Percentiles rank a stretch among this genome's conserved stretches.
Conservation (phyloP, 2,797 vertebrate genomes). For the Microctenopoma stevenorrisi region DNA sequence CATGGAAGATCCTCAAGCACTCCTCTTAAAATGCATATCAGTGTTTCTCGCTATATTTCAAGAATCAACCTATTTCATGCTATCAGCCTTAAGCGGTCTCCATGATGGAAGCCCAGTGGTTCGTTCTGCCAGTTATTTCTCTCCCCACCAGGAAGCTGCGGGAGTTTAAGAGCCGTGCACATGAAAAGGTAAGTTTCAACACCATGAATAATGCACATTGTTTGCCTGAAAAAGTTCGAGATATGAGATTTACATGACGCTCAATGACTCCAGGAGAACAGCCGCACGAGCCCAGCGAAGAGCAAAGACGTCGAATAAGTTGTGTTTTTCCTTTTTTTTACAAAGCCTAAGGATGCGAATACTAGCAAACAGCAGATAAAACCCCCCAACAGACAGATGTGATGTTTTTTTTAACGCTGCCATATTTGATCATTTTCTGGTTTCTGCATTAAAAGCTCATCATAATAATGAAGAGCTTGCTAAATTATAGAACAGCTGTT, state of each 20-base stretch:
- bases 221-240: conserved; percentile 53
- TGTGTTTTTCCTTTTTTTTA: conserved; percentile 11
- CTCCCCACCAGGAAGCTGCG: conserved; percentile 44
- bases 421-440: conserved; percentile 52
- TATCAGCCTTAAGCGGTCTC: conserved; percentile 68
- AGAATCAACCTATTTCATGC: conserved; percentile 60
- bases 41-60: conserved; percentile 55
- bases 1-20: conserved; percentile 50
- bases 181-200: conserved; percentile 71
- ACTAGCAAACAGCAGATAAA: conserved; percentile 34
- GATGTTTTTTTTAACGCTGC: conserved; percentile 16
- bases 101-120: conserved; percentile 57
- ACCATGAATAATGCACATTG: conserved; percentile 79
- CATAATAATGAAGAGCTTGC: conserved; percentile 50
- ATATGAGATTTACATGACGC: conserved; percentile 55
- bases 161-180: conserved; percentile 58
- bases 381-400: conserved; percentile 11
- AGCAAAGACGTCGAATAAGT: conserved; percentile 25
- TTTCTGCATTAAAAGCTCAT: conserved; percentile 51
- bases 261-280: conserved; percentile 61
- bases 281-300: conserved; percentile 37
- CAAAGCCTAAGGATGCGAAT: conserved; percentile 26
- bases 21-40: conserved; percentile 64
- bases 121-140: conserved; percentile 43
- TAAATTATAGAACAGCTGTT: conserved; percentile 60